These are phyloP conservation scores for Pseudomyrmex pallidus DNA, from an alignment of 1,140 invertebrate species.

Conservation along the genomic window DNA sequence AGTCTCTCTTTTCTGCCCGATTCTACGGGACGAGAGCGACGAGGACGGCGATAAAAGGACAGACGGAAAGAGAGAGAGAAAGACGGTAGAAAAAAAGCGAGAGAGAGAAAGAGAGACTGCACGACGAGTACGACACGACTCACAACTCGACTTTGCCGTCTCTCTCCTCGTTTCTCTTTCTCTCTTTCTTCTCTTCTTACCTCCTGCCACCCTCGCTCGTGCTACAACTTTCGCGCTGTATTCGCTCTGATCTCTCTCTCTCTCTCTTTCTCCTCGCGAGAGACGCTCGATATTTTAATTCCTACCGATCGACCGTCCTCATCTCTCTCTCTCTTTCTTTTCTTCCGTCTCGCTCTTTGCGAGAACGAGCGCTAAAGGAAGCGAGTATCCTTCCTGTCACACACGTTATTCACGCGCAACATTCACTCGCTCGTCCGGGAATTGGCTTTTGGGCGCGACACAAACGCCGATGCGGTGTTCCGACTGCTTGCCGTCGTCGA, in stretches of 20 bases:
- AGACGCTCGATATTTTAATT: slow-evolving; percentile 72
- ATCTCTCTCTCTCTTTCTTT: slow-evolving; percentile 6
- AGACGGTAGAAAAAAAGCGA: background rate
- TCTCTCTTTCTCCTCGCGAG: background rate
- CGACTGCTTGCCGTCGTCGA: background rate
- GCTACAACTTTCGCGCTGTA: slow-evolving; percentile 15
- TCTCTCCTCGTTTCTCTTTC: background rate
- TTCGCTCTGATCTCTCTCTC: slow-evolving; percentile 39
- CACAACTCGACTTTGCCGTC: slow-evolving; percentile 26
- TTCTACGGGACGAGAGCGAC: slow-evolving; percentile 7
- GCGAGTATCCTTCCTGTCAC: slow-evolving; percentile 53
- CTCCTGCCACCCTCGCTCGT: slow-evolving; percentile 19
- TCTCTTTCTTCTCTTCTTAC: background rate
- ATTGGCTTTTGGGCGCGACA: slow-evolving; percentile 20
- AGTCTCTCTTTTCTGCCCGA: slow-evolving; percentile 38
- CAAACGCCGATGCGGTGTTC: background rate
- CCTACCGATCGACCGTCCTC: slow-evolving; percentile 59
- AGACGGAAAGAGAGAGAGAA: slow-evolving; percentile 23
- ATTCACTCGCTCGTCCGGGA: slow-evolving; percentile 4
- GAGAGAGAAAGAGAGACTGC: background rate
- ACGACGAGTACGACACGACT: slow-evolving; percentile 41
- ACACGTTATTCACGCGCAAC: slow-evolving; percentile 1
- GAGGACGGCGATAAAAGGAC: background rate
- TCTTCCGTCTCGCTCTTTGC: background rate
- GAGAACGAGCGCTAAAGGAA: background rate